Evolutionary conservation across 2,888 invertebrate species (phyloP).

Genomic region (Lithophane leautieri): DNA sequence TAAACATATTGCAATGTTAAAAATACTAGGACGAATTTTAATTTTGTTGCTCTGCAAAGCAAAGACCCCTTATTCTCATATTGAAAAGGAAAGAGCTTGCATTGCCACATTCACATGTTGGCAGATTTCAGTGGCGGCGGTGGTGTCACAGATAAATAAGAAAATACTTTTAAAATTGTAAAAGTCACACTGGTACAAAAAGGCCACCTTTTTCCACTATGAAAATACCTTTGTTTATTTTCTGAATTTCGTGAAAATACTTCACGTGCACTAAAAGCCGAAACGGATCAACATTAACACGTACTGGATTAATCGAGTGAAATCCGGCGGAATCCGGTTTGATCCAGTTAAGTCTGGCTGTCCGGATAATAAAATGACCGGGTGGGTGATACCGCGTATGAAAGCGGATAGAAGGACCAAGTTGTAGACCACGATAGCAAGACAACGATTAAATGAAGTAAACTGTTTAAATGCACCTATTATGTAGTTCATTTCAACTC

Average conservation of each 20-base stretch:
- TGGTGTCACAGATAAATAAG: too few relatives aligned
- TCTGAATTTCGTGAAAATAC: constrained; percentile 20
- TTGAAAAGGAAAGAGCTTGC: neutral
- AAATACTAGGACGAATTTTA: neutral
- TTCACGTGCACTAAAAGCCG: constrained; percentile 45
- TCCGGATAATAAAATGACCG: constrained; percentile 66
- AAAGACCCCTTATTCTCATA: neutral
- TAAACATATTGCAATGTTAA: neutral
- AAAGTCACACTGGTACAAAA: neutral
- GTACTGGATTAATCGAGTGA: constrained; percentile 66
- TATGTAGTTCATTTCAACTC: too few relatives aligned
- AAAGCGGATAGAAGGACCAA: constrained; percentile 12
- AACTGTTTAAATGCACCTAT: neutral
- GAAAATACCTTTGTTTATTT: constrained; percentile 5
- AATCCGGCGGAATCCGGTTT: constrained; percentile 59
- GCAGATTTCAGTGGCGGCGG: neutral
- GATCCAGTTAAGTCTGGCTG: constrained; percentile 66
- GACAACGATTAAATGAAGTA: neutral
- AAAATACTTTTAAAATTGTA: neutral
- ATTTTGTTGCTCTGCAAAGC: too few relatives aligned
- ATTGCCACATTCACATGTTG: neutral
- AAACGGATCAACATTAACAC: constrained; percentile 62
- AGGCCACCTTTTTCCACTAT: neutral
- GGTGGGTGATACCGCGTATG: constrained; percentile 31
- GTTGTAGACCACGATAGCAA: neutral